phyloP scores from a whole-genome alignment of 2,888 invertebrate species.

The Axea sp. region DNA sequence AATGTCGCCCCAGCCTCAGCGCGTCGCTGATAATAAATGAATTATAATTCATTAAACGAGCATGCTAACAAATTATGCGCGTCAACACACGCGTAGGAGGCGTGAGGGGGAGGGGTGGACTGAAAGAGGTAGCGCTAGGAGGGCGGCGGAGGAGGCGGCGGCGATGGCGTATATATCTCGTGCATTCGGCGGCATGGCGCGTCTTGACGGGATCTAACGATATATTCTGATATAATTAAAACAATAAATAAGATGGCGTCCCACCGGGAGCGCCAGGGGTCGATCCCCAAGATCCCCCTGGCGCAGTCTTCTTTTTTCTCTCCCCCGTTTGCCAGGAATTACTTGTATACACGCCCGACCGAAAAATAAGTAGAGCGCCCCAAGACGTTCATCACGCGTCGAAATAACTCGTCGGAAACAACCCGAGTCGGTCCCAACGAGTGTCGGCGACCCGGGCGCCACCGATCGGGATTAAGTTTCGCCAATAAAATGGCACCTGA shows the following conservation, averaged over 20 bases:
- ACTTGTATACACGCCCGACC: conserved; percentile 60
- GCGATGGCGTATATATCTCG: conserved; percentile 66
- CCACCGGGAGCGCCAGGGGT: conserved; percentile 78
- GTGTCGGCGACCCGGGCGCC: conserved; percentile 37
- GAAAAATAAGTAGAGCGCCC: conserved; percentile 68
- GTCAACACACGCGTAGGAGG: conserved; percentile 67
- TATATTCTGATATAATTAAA: conserved; percentile 80
- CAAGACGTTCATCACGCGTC: conserved; percentile 64
- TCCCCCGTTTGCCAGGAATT: conserved; percentile 54
- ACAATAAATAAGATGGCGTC: conserved; percentile 80
- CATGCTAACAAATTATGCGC: conserved; percentile 73
- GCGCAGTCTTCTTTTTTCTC: conserved; percentile 54
- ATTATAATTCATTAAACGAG: conserved; percentile 72
- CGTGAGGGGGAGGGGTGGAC: conserved; percentile 36
- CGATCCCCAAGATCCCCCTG: conserved; percentile 70
- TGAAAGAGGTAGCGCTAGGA: conserved; percentile 49
- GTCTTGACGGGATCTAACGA: conserved; percentile 78
- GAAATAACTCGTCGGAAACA: conserved; percentile 64
- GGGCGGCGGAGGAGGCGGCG: conserved; percentile 35
- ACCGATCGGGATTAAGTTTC: conserved; percentile 51
- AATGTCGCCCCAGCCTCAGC: conserved; percentile 12
- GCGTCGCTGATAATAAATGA: conserved; percentile 69
- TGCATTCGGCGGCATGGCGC: conserved; percentile 77
- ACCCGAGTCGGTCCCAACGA: conserved; percentile 10
- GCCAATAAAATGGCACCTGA: conserved; percentile 54